Evolutionary conservation across 2,888 invertebrate species (phyloP), one percentile per base, ranked within the genome.

Genomic region (Epiblema foenella): DNA sequence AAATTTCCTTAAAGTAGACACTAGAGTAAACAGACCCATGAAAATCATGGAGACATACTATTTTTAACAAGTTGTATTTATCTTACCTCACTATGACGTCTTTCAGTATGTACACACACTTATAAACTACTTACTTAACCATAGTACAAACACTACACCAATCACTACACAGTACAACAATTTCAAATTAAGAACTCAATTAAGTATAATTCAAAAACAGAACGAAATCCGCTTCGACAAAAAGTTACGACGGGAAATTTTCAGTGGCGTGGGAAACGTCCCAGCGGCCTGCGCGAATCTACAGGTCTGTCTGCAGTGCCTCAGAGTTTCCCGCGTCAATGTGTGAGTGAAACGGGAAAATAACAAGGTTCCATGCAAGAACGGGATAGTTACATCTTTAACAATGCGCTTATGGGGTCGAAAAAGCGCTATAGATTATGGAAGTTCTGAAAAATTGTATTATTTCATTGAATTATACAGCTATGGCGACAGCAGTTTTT

Each of bases 271-370:
- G 74, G 74, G 78, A 85, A 80, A 85, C 93, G 92, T 89, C 85
- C 81, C 77, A 33, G 70, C 88, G 77, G 76, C 81, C 75, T 86
- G 85, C 85, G 85, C 79, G 87, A 88, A 89, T 87, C 90, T 88
- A 90, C 91, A 91, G 89, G 90, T 93, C 93, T 93, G 87, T 73
- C 84, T 79, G 84, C 86, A 86, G 75, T 83, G 84, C 85, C 83
- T 79, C 81, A 80, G 75, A 81, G 80, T 88, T 90, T 87, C 90
- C 92, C 91, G 89, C 91, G 86, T 77, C 79, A 76, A 76, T 67
- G 76, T 37, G 56, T 73, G 73, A 86, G 65, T 63, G 83, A 77
- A 85, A 89, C 59, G 68, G 72, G 70, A 15, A 46, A 24, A 79
- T 46, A 12, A 42, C 72, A 77, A 75, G 69, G 49, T 11, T 18